Base-by-base conservation (phyloP, 2,888 invertebrate species). In the Eutolmus rufibarbis region DNA sequence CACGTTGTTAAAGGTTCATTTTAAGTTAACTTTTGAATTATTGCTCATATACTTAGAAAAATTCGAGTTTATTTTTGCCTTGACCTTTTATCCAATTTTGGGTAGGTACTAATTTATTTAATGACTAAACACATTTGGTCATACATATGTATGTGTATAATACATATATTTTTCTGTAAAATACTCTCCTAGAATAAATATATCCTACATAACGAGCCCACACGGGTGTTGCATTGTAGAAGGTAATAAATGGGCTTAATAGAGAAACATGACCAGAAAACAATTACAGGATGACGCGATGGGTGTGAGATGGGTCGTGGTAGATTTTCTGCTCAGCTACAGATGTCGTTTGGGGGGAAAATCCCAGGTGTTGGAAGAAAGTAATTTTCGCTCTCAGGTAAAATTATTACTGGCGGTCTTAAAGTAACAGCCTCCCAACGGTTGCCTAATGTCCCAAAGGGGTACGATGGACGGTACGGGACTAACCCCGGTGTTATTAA, bases 191-290 rank as follows among this genome's bases (percentile, higher is more conserved):
- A 9, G 28, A 66, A 28, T 66, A 66, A 23, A 28, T 19, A 66
- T 23, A 8, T 1, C 66, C 8, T 8, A 19, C 9, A 23, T 4
- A 19, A 66, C 4, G 66, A 28, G 28, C 19, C 23, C 40, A 40
- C 40, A 40, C 40, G 9, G 23, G 12, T 66, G 28, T 28, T 66
- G 23, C 66, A 66, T 40, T 78, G 23, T 23, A 43, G 43, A 78
- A 78, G 37, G 43, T 43, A 78, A 78, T 76, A 78, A 34, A 78
- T 43, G 43, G 78, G 78, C 78, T 14, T 78, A 78, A 78, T 78
- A 43, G 43, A 78, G 40, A 78, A 78, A 78, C 40, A 78, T 43
- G 78, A 78, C 78, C 78, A 43, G 43, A 78, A 78, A 78, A 78
- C 78, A 78, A 78, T 78, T 43, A 66, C 23, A 28, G 28, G 23